phyloP scores from a whole-genome alignment of 2,888 invertebrate genomes.

The Fragum whitleyi region DNA sequence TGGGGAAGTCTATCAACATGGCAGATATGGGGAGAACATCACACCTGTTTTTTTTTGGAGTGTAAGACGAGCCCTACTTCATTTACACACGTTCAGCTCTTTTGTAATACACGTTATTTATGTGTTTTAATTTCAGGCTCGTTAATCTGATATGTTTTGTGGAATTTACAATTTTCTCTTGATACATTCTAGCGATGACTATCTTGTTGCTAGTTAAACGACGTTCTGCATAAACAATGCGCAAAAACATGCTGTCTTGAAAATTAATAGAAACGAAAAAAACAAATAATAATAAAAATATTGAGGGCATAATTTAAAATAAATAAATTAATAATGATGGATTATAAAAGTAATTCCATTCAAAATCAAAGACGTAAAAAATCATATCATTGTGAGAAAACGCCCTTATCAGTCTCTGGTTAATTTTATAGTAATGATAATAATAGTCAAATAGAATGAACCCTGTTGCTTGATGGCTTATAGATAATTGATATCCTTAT shows the following conservation, averaged over 20 bases:
- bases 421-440: too few species aligned
- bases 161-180: slow-evolving; percentile 21
- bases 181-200: slow-evolving; percentile 2
- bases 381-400: too few species aligned
- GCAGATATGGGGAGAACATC: slow-evolving; percentile 18
- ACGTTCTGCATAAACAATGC: background rate
- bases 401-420: too few species aligned
- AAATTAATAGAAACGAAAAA: too few species aligned
- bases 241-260: background rate
- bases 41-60: slow-evolving; percentile 25
- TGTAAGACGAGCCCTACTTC: slow-evolving; percentile 19
- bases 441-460: too few species aligned
- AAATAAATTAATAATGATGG: too few species aligned
- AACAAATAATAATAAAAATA: too few species aligned
- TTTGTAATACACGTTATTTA: slow-evolving; percentile 29
- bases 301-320: too few species aligned
- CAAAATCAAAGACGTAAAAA: too few species aligned
- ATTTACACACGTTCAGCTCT: slow-evolving; percentile 25
- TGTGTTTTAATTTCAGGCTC: slow-evolving; percentile 25
- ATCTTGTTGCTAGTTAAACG: background rate
- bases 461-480: too few species aligned
- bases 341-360: too few species aligned
- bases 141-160: slow-evolving; percentile 20
- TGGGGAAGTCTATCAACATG: background rate
- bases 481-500: too few species aligned